phyloP scores from a whole-genome alignment of 2,888 invertebrate genomes.

The Charanyca ferruginea region DNA sequence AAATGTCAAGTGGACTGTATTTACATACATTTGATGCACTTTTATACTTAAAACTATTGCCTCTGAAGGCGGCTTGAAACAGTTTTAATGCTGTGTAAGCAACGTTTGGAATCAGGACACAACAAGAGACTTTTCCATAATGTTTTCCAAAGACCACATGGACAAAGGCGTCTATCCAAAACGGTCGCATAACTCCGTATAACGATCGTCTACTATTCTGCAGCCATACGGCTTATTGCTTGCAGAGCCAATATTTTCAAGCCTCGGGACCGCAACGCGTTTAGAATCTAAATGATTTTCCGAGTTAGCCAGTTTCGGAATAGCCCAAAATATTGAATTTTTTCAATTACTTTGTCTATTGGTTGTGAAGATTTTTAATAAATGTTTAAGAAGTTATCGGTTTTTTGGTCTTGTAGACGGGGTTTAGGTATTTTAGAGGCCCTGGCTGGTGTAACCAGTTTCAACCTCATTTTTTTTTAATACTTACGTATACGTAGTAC shows the following conservation, averaged over 20 bases:
- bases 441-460: too few species aligned
- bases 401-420: not conserved
- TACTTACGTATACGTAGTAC: too few species aligned
- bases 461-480: too few species aligned
- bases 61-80: not conserved
- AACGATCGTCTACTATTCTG: conserved; percentile 78
- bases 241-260: conserved; percentile 80
- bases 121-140: conserved; percentile 42
- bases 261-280: conserved; percentile 73
- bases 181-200: conserved; percentile 73
- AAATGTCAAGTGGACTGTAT: not conserved
- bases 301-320: conserved; percentile 68
- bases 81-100: conserved; percentile 17
- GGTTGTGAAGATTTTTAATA: conserved; percentile 26
- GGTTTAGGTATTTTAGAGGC: not conserved
- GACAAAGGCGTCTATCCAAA: conserved; percentile 64
- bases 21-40: not conserved
- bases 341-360: conserved; percentile 45
- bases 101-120: conserved; percentile 27
- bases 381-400: not conserved
- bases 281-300: conserved; percentile 76
- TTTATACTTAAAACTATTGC: not conserved
- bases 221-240: conserved; percentile 79
- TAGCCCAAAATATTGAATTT: conserved; percentile 54
- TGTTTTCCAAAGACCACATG: conserved; percentile 50